Base-by-base conservation (phyloP, 1,140 invertebrate genomes). In the Goniozus legneri region DNA sequence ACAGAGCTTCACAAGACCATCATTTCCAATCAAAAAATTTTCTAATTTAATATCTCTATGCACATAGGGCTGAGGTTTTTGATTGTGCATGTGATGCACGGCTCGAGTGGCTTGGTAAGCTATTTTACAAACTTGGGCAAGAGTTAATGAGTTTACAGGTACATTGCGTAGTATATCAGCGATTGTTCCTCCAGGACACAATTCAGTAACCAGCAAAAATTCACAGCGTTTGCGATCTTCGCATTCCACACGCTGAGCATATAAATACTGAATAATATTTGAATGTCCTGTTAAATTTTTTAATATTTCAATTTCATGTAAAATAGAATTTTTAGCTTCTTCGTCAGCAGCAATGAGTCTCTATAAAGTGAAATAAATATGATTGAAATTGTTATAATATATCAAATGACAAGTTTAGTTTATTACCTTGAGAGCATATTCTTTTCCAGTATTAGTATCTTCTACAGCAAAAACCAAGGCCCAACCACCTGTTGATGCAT, bases 401-500 rank as follows among this genome's bases (percentile, higher is more conserved):
- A 16, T 12, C 22, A 40, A 35, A 21, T 10, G 31, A 37, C 45
- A 20, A 36, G 33, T 27, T n/a, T 47, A 44, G 43, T 50, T 38
- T 43, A 46, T 67, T 62, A 85, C 84, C 76, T 92, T 92, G 50
- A 96, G 79, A 59, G 93, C 92, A 82, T 92, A 96, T 64, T 95
- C 90, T 56, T 90, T 91, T 45, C 89, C 89, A 53, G 82, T 84
- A 45, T 84, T 81, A 44, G 88, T 71, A 80, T 95, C 92, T 82
- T 95, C 91, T 54, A 90, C 92, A 50, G 92, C 86, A 81, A 89
- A 97, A 38, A 97, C 92, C 80, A 92, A 88, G 37, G 91, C 92
- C 84, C 91, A 96, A 58, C 92, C 92, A 82, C 93, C 93, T 95
- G 74, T 56, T 48, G 40, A 56, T 49, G 54, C 10, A 49, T 58